Evolutionary conservation across 2,888 invertebrate genomes (phyloP).

Genomic region (Sarcophaga caerulescens): DNA sequence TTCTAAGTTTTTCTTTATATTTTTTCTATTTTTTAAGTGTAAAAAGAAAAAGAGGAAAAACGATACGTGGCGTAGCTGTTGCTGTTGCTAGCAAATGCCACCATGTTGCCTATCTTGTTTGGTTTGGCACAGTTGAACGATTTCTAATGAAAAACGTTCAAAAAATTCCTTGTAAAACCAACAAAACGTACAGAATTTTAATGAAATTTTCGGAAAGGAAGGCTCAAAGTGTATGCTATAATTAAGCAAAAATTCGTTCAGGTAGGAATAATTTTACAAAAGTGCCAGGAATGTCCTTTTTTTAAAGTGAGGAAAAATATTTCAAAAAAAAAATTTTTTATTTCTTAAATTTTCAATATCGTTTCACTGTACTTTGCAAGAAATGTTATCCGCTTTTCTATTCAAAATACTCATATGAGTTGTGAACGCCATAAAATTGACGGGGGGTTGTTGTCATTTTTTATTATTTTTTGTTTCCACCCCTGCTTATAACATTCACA

Average conservation of each 20-base stretch:
- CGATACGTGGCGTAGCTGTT: not conserved
- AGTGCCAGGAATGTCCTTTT: not conserved
- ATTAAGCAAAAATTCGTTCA: not conserved
- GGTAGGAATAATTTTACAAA: not conserved
- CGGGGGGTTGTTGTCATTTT: not conserved
- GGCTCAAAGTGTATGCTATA: not conserved
- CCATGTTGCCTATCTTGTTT: constrained; percentile 17
- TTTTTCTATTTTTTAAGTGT: not conserved
- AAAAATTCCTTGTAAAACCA: not conserved
- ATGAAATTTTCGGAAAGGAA: not conserved
- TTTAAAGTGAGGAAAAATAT: not conserved
- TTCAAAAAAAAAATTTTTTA: not conserved
- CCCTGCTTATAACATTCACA: not conserved
- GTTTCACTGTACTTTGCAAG: not conserved
- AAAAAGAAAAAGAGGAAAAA: not conserved
- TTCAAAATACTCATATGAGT: too few relatives aligned
- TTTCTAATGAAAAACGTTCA: not conserved
- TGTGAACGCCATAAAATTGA: not conserved
- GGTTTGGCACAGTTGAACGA: not conserved
- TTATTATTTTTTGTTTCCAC: not conserved
- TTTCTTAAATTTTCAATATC: not conserved
- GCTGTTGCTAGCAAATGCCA: constrained; percentile 10
- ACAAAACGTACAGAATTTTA: not conserved
- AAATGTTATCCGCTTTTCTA: not conserved
- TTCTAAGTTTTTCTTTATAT: not conserved